Base-by-base conservation (phyloP, 2,888 invertebrate species). In the Scaptodrosophila latifasciaeformis region DNA sequence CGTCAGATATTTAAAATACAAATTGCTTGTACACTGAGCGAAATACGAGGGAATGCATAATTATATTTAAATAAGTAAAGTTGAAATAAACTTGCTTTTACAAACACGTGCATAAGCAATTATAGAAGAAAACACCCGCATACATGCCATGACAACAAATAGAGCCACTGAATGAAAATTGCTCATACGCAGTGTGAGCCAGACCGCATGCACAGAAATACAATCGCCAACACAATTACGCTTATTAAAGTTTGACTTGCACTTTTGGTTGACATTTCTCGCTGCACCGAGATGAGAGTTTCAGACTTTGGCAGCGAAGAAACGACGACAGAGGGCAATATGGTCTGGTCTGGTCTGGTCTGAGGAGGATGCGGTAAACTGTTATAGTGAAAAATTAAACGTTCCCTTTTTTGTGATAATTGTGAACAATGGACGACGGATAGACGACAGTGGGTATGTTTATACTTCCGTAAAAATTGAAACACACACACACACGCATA, bases 171-270 rank as follows among this genome's bases (percentile, higher is more conserved):
- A 67, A 70, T 71, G 75, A 59, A 70, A 79, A 75, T 66, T 65
- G 72, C 76, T 68, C 69, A 68, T 71, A 68, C 69, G 72, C 72
- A 76, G 61, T 62, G 71, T 61, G 68, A 59, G 56, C 56, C 56
- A 45, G 59, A 49, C 24, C 54, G 43, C 37, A 47, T 12, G 19
- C 42, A 13, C 55, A 59, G 13, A 10, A 13, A 13, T 31, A 42
- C 52, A 65, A 52, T 2, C 39, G 51, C 40, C 21, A 40, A 21
- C 50, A 24, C 64, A 46, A 71, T 60, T 46, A 59, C 55, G 77
- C 66, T 66, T 72, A 72, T 72, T 79, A 72, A 79, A 72, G 72
- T 72, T 72, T 59, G 69, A 64, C 64, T 76, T 66, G 62, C 60
- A 71, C 66, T 79, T 75, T 65, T 54, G 44, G 9, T 15, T 17